A percentile compares a stretch with the other conserved stretches of the same genome.
These are phyloP conservation scores for Drosophila auraria DNA, from an alignment of 1,140 invertebrate species.

Conservation along the genomic window DNA sequence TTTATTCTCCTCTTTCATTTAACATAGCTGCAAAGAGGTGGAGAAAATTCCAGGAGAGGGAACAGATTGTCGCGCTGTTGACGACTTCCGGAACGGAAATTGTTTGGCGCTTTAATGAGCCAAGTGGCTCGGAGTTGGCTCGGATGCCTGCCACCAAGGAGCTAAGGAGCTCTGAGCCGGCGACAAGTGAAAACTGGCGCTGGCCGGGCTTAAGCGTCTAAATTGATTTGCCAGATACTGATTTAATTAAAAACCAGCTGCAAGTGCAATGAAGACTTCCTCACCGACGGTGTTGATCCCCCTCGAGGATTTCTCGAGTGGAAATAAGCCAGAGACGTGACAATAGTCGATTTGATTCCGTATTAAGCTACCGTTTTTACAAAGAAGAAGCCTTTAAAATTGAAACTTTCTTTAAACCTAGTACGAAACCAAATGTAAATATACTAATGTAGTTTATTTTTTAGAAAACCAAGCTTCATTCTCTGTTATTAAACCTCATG, in stretches of 20 bases:
- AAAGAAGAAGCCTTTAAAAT: neutral
- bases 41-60: neutral
- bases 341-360: neutral
- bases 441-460: neutral
- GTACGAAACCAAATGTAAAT: neutral
- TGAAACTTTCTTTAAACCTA: no score
- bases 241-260: conserved; percentile 72
- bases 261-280: conserved; percentile 51
- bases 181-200: conserved; percentile 53
- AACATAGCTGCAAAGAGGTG: conserved; percentile 1
- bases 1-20: neutral
- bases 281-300: conserved; percentile 5
- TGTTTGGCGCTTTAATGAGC: conserved; percentile 74
- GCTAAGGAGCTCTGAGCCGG: conserved; percentile 22
- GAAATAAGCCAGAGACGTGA: neutral
- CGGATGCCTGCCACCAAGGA: conserved; percentile 8
- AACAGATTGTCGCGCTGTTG: conserved; percentile 50
- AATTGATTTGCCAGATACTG: conserved; percentile 67
- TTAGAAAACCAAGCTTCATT: no score
- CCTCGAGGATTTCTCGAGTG: neutral
- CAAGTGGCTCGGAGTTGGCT: conserved; percentile 33
- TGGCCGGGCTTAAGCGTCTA: conserved; percentile 21
- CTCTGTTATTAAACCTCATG: neutral
- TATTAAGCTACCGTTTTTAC: neutral
- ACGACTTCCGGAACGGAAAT: conserved; percentile 62